Evolutionary conservation across 2,888 invertebrate genomes (phyloP).

Genomic region (Noctua pronuba): DNA sequence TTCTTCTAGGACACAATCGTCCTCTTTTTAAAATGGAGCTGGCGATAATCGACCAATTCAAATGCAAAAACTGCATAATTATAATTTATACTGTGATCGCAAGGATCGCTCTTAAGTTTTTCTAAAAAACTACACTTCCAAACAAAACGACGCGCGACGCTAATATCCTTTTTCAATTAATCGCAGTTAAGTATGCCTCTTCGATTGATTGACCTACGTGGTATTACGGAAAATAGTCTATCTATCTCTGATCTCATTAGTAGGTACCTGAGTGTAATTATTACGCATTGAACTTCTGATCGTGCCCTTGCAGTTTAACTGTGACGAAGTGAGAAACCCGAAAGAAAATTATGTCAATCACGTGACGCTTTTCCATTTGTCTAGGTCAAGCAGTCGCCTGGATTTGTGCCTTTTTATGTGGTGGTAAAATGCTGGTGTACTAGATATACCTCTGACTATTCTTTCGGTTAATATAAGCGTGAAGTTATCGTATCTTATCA

Average conservation of each 20-base stretch:
- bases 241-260: slow-evolving; percentile 5
- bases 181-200: not conserved
- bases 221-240: not conserved
- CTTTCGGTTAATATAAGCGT: not conserved
- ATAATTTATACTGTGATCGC: not conserved
- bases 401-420: not conserved
- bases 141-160: not conserved
- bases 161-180: not conserved
- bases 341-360: not conserved
- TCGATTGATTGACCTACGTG: slow-evolving; percentile 5
- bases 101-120: not conserved
- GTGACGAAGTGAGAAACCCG: not conserved
- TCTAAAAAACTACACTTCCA: not conserved
- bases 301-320: not conserved
- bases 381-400: not conserved
- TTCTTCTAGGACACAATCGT: not conserved
- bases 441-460: not conserved
- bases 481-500: not conserved
- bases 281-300: not conserved
- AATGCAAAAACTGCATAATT: not conserved
- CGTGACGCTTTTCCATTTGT: not conserved
- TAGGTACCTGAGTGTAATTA: not conserved
- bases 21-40: not conserved
- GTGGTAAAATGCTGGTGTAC: not conserved
- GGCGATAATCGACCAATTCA: not conserved